A percentile compares a stretch with the other conserved stretches of the same genome.
phyloP scores from a whole-genome alignment of 2,113 vertebrate genomes.

The Solea senegalensis region DNA sequence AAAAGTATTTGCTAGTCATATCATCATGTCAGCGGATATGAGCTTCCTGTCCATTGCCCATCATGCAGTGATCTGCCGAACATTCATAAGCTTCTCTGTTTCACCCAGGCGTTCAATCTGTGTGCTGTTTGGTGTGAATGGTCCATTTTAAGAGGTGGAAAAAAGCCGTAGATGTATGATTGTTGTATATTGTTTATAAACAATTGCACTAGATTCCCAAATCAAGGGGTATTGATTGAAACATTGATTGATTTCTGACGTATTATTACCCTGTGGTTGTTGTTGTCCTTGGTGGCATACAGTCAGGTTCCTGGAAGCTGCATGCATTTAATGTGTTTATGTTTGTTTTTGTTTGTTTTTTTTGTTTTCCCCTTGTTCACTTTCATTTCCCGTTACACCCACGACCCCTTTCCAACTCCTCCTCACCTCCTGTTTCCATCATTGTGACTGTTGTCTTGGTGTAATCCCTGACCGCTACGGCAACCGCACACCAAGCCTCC shows the following conservation, averaged over 20 bases:
- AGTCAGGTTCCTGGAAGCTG: slow-evolving; percentile 91
- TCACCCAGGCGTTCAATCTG: neutral
- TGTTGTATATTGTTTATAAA: neutral
- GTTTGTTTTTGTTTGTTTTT: slow-evolving; percentile 61
- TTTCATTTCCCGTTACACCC: slow-evolving; percentile 75
- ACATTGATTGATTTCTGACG: neutral
- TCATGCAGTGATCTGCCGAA: slow-evolving; percentile 14
- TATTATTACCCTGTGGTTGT: slow-evolving; percentile 27
- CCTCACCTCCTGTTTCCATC: slow-evolving; percentile 42
- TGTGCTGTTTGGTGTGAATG: slow-evolving; percentile 2
- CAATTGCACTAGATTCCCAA: neutral
- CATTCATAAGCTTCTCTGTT: slow-evolving; percentile 16
- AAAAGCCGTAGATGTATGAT: neutral
- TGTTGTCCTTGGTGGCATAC: slow-evolving; percentile 39
- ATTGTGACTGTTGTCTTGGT: slow-evolving; percentile 74
- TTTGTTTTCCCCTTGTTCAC: slow-evolving; percentile 83
- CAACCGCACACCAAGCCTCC: slow-evolving; percentile 90
- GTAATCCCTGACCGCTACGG: slow-evolving; percentile 63
- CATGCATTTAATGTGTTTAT: slow-evolving; percentile 91
- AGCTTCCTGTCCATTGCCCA: slow-evolving; percentile 12
- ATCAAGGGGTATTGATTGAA: neutral
- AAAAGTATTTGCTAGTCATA: neutral
- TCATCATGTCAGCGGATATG: neutral
- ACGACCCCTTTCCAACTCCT: slow-evolving; percentile 8
- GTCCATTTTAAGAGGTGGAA: neutral